Percentiles rank a stretch among this genome's conserved stretches.
phyloP scores from a whole-genome alignment of 2,888 invertebrate genomes.

The Ariolimax columbianus region DNA sequence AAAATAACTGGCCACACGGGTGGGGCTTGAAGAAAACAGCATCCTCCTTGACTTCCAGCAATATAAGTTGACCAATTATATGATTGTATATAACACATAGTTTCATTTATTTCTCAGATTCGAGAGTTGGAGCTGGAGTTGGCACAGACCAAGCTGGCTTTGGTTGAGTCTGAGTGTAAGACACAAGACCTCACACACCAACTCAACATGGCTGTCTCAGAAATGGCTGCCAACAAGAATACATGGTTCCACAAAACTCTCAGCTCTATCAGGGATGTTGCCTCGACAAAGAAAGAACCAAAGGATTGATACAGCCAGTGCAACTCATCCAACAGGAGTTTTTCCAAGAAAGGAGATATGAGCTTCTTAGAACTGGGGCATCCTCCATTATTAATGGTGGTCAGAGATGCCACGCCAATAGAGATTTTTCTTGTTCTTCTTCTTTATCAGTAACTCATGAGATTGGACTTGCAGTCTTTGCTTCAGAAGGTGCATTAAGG shows the following conservation, averaged over 20 bases:
- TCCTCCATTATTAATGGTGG: neutral
- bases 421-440: no score
- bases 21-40: no score
- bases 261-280: constrained; percentile 82
- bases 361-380: neutral
- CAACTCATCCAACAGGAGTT: neutral
- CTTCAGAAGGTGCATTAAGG: no score
- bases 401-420: no score
- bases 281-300: constrained; percentile 70
- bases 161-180: constrained; percentile 97
- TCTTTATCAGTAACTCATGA: no score
- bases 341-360: neutral
- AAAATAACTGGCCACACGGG: no score
- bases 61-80: no score
- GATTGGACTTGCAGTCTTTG: no score
- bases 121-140: constrained; percentile 95
- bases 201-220: constrained; percentile 88
- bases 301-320: constrained; percentile 56
- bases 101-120: constrained; percentile 59
- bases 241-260: constrained; percentile 96
- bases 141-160: constrained; percentile 96
- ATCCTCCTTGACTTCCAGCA: no score
- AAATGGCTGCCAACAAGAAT: constrained; percentile 85
- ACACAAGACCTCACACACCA: constrained; percentile 95
- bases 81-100: no score